Base-by-base conservation (phyloP, 2,888 invertebrate genomes). In the Eurytoma californica region DNA sequence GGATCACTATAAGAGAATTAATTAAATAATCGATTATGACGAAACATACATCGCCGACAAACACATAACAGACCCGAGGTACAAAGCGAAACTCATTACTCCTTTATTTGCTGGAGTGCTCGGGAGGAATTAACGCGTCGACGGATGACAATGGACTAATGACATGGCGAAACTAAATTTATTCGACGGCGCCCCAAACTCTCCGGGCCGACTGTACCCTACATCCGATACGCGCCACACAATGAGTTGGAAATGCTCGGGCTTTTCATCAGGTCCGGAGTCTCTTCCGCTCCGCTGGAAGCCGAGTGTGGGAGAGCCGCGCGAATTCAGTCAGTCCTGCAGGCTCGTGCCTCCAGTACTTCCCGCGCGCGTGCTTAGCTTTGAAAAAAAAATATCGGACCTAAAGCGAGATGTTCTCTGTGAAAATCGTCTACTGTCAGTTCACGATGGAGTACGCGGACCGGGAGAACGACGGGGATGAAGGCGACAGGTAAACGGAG, bases 401-500 rank as follows among this genome's bases (percentile, higher is more conserved):
- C 9, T 3, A 9, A n/a, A 3, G 18, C 12, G 57, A 68, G 9
- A 90, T 90, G 90, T 90, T 88, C 84, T 88, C 87, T 51, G 85
- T 90, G 78, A 87, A 87, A 84, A 88, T 88, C 77, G 88, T 90
- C 80, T 90, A 90, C 77, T 88, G 85, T 74, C 90, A 90, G 84
- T 87, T 90, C 81, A 88, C 89, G 39, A 87, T 90, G 88, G 89
- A 90, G 81, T 87, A 88, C 72, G n/a, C 3, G 39, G n/a, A 55
- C 51, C 9, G 66, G 67, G 39, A 1, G 9, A n/a, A 53, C n/a
- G 63, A 51, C 55, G 30, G 39, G 16, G 24, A 58, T 14, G 20
- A 14, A 13, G 82, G 81, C 28, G 55, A 66, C 51, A 81, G 75
- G 80, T 82, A 81, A 60, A 30, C 24, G 16, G 18, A 13, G 49